Conservation (phyloP, 2,888 invertebrate genomes). For the Microctonus brassicae region DNA sequence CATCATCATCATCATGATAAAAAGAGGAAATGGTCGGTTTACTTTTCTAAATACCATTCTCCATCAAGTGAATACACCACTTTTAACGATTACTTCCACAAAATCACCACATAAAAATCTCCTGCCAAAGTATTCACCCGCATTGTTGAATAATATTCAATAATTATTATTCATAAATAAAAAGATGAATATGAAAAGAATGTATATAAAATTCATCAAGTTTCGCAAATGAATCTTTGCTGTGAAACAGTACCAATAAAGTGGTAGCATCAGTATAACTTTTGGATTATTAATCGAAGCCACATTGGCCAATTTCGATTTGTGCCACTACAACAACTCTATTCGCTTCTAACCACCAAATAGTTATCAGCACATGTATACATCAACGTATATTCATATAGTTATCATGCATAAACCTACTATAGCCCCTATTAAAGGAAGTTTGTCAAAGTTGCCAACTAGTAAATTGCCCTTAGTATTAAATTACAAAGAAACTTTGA, state of each 20-base stretch:
- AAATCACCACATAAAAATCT: neutral
- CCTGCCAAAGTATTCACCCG: neutral
- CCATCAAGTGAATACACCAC: neutral
- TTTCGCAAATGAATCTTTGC: no score
- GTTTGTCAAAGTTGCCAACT: neutral
- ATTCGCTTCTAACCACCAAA: neutral
- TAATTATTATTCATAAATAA: no score
- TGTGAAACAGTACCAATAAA: neutral
- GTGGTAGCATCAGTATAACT: neutral
- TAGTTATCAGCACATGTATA: neutral
- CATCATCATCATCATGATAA: neutral
- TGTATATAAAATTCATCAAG: no score
- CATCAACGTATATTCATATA: no score
- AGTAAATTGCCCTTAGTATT: neutral
- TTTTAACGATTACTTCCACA: neutral
- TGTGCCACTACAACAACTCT: neutral
- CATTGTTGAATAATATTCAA: no score
- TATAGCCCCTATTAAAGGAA: neutral
- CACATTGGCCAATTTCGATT: neutral
- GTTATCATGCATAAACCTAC: no score
- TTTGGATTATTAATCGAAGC: neutral
- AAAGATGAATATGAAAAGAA: no score
- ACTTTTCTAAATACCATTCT: slow-evolving; percentile 15
- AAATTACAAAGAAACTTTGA: no score
- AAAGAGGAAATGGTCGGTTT: slow-evolving; percentile 10